Percentiles rank a stretch among this genome's conserved stretches.
Evolutionary conservation across 2,888 invertebrate species (phyloP).

Genomic region (Troglohyphantes excavatus): DNA sequence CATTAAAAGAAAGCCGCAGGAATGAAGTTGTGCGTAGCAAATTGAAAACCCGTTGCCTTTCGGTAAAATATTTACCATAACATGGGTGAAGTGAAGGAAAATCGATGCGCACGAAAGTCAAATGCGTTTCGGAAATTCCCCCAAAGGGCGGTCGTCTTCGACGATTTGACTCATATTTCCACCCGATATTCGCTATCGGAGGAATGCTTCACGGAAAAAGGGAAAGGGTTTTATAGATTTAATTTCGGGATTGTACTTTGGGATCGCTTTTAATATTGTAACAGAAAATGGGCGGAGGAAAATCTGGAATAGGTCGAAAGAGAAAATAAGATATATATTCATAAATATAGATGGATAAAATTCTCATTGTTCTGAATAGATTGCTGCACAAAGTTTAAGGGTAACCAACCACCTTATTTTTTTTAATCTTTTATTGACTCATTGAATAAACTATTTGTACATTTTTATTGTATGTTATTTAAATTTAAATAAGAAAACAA

Average conservation of each 20-base stretch:
- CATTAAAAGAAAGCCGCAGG: constrained; percentile 45
- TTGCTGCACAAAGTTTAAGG: no score
- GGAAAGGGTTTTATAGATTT: background rate
- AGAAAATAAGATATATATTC: no score
- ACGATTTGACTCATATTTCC: background rate
- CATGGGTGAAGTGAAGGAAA: constrained; percentile 22
- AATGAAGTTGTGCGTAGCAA: constrained; percentile 34
- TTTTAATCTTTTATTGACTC: no score
- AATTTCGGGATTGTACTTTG: background rate
- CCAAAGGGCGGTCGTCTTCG: constrained; percentile 4
- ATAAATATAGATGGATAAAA: no score
- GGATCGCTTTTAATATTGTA: background rate
- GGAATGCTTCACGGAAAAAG: background rate
- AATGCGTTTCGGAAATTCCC: constrained; percentile 27
- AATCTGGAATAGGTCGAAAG: no score
- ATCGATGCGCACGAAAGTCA: constrained; percentile 32
- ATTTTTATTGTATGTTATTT: no score
- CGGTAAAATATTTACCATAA: constrained; percentile 54
- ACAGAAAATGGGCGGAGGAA: background rate
- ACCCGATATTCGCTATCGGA: background rate
- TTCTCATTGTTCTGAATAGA: no score
- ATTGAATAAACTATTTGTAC: no score
- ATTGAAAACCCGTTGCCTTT: constrained; percentile 35
- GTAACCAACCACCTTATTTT: no score
- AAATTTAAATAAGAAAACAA: no score